Evolutionary conservation across 2,113 vertebrate species (phyloP).

Genomic region (Caretta caretta): DNA sequence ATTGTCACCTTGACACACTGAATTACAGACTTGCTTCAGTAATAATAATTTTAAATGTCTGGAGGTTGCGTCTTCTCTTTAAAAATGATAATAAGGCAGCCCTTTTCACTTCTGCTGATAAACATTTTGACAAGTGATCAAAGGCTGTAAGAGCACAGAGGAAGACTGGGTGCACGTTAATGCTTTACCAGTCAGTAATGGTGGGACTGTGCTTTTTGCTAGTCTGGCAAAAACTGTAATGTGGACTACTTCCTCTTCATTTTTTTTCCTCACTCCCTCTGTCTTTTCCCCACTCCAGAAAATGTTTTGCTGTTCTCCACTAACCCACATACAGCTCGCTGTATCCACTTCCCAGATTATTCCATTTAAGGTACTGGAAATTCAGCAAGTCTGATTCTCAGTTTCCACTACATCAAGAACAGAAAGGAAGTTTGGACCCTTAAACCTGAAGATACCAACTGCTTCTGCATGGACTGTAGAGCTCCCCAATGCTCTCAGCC

Average conservation of each 20-base stretch:
- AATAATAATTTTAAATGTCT: conserved; percentile 33
- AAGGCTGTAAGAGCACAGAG: background rate
- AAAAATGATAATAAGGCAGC: background rate
- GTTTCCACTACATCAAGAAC: background rate
- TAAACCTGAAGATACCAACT: background rate
- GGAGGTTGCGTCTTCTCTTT: conserved; percentile 12
- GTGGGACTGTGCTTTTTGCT: background rate
- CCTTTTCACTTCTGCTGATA: background rate
- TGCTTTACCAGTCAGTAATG: background rate
- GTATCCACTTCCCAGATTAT: background rate
- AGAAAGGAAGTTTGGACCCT: background rate
- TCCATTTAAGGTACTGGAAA: background rate
- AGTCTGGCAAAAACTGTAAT: background rate
- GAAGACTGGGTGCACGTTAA: conserved; percentile 4
- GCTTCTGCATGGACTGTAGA: background rate
- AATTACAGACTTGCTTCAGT: background rate
- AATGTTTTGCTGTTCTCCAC: background rate
- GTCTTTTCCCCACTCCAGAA: background rate
- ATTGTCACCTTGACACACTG: background rate
- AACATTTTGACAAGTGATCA: background rate
- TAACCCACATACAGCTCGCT: background rate
- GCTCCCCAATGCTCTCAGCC: background rate
- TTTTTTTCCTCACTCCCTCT: background rate
- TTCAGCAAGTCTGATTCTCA: background rate
- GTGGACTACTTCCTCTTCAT: background rate